A percentile compares a stretch with the other conserved stretches of the same genome.
Evolutionary conservation across 2,888 invertebrate genomes (phyloP).

Genomic region (Nudaria mundana): DNA sequence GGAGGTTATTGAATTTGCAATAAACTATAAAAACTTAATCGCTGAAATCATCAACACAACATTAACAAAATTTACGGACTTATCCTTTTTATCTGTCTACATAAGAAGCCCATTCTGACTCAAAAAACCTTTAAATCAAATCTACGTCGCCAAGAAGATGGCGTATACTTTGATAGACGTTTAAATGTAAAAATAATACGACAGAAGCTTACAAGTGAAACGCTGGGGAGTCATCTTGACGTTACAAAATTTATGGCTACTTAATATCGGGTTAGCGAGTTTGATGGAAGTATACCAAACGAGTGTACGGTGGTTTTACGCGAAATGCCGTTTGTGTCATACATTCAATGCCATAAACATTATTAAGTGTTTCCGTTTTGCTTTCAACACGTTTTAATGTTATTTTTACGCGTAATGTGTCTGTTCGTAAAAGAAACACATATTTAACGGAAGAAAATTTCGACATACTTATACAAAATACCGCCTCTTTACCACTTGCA

Average conservation of each 20-base stretch:
- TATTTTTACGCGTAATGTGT: too few species aligned
- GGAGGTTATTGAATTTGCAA: too few species aligned
- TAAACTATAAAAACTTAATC: too few species aligned
- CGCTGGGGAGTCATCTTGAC: slow-evolving; percentile 47
- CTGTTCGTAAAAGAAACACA: too few species aligned
- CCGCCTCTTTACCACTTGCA: too few species aligned
- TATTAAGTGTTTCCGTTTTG: too few species aligned
- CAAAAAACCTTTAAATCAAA: neutral
- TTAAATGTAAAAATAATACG: slow-evolving; percentile 51
- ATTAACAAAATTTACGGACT: too few species aligned
- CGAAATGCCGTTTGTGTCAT: neutral
- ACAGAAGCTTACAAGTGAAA: slow-evolving; percentile 47
- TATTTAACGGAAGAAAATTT: too few species aligned
- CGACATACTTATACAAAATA: too few species aligned
- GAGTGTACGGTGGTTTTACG: slow-evolving; percentile 8
- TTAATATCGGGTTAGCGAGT: slow-evolving; percentile 41
- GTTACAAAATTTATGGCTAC: slow-evolving; percentile 53
- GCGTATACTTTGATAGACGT: slow-evolving; percentile 6
- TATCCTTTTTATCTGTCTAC: too few species aligned
- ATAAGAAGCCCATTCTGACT: neutral
- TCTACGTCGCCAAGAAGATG: neutral
- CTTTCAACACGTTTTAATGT: too few species aligned
- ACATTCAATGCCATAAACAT: slow-evolving; percentile 3
- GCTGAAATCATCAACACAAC: too few species aligned
- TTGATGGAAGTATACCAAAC: slow-evolving; percentile 16